Conservation (phyloP, 2,113 vertebrate species). For the Nasalis larvatus region DNA sequence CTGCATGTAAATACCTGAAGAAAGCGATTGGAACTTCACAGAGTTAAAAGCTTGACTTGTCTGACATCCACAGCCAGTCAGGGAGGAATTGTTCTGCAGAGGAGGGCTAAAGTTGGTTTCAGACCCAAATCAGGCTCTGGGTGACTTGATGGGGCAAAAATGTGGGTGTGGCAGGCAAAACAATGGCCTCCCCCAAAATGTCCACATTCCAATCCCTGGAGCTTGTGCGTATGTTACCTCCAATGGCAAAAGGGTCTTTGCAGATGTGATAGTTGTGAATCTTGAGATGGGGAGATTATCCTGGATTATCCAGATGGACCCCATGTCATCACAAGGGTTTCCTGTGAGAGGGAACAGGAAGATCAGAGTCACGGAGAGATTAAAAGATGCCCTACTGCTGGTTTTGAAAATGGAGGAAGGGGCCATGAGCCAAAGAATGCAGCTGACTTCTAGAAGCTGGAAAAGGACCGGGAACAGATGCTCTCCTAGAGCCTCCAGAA, state of each 20-base stretch:
- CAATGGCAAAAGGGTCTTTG: background rate
- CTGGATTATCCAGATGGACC: background rate
- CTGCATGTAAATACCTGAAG: background rate
- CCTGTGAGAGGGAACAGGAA: background rate
- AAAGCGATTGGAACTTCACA: background rate
- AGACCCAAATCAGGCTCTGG: background rate
- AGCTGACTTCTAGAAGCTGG: background rate
- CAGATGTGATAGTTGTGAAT: background rate
- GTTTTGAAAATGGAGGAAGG: background rate
- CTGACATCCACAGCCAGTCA: background rate
- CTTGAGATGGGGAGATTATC: background rate
- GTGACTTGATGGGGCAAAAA: background rate
- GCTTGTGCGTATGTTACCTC: rapidly evolving
- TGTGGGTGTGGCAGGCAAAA: background rate
- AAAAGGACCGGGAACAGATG: background rate
- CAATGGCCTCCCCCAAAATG: no score
- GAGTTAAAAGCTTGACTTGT: background rate
- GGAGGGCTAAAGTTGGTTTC: background rate
- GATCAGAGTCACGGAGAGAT: background rate
- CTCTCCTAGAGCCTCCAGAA: background rate
- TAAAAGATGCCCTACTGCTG: background rate
- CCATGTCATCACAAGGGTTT: no score
- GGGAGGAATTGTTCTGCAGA: background rate
- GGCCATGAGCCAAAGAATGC: background rate
- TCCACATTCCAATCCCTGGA: background rate